phyloP scores from a whole-genome alignment of 2,113 vertebrate species.

The Melanocharis versteri region DNA sequence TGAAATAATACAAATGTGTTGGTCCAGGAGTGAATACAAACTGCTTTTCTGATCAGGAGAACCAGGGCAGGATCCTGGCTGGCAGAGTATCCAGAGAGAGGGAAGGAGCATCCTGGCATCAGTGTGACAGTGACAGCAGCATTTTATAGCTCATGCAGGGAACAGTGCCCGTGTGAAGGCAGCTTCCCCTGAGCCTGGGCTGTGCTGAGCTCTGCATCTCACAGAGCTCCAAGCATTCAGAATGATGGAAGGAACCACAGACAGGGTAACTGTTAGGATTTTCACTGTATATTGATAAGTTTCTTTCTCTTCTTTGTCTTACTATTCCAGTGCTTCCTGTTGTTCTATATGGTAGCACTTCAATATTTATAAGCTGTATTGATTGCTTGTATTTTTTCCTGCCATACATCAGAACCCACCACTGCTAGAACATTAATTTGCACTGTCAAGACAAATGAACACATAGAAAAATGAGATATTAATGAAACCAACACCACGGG shows the following conservation, averaged over 20 bases:
- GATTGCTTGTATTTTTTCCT: background rate
- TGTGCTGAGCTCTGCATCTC: background rate
- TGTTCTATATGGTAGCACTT: background rate
- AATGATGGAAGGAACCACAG: background rate
- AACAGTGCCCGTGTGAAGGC: fast-evolving
- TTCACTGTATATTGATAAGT: background rate
- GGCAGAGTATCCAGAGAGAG: background rate
- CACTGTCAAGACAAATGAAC: background rate
- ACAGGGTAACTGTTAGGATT: background rate
- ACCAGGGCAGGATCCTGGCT: background rate
- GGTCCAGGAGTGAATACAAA: background rate
- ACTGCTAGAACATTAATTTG: background rate
- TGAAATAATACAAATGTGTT: background rate
- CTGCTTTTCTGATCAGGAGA: background rate
- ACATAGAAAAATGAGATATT: background rate
- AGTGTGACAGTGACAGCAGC: background rate
- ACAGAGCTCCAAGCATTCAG: background rate
- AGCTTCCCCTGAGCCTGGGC: background rate
- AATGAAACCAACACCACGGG: background rate
- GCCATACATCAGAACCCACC: background rate
- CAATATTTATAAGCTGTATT: slow-evolving; percentile 4
- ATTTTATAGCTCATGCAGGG: fast-evolving
- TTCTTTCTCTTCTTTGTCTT: background rate
- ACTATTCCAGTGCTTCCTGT: background rate
- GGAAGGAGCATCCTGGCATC: background rate